Evolutionary conservation across 2,888 invertebrate genomes (phyloP), one percentile per base, ranked within the genome.

Genomic region (Pseudolycoriella hygida): DNA sequence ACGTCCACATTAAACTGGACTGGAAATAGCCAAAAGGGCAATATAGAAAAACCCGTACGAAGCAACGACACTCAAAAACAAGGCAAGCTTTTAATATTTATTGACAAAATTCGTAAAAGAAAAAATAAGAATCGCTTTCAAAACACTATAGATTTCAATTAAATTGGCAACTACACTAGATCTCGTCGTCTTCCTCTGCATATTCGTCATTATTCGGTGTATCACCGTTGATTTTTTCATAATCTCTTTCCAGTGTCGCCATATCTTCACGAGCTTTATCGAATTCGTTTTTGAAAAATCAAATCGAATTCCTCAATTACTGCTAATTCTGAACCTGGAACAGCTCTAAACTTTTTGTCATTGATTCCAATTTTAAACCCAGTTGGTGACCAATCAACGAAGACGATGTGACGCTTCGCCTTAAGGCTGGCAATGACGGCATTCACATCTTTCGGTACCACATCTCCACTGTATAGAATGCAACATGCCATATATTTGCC

Each of bases 291-390:
- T 65, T 92, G 89, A 68, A 90, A 94, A 90, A 93, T 92, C 50
- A 93, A 74, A 67, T 93, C 93, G 67, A 93, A 90, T 70, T 92
- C 93, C 68, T 89, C 90, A 69, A 94, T 90, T 72, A 90, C 92
- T 51, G 93, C 92, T 66, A 89, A 67, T 64, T 93, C 92, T 20
- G 90, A 92, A 6, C 90, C 90, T n/a, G 93, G 93, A 44, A 93
- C 92, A 19, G 89, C 90, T 51, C 87, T 88, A 20, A 87, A 87
- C 49, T 88, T 87, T 67, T 92, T 92, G 72, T 89, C 89, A 69
- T 89, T 89, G 63, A 83, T 83, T 53, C 87, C 85, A 56, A 80
- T 80, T 67, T 80, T 80, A 63, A 81, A 80, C 1, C 80, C 82
- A 48, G 82, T 82, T n/a, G 82, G 82, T 55, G 82, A 87, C 80